phyloP scores from a whole-genome alignment of 2,888 invertebrate species.

The Galerucella pusilla region DNA sequence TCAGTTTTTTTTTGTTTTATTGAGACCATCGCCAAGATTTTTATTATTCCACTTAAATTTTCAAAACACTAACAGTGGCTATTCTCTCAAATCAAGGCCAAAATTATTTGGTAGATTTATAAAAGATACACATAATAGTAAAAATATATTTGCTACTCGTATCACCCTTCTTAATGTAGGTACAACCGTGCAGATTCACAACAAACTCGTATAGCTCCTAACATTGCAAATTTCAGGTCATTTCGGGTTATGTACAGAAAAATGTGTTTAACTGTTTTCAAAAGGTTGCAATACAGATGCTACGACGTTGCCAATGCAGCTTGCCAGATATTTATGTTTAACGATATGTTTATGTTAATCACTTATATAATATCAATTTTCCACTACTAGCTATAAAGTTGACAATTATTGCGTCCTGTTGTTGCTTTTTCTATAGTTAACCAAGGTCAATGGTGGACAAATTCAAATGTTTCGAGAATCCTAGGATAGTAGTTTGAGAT shows the following conservation, averaged over 20 bases:
- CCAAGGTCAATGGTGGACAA: no score
- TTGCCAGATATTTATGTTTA: conserved; percentile 6
- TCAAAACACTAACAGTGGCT: neutral
- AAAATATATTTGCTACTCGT: conserved; percentile 46
- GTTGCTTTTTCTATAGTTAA: no score
- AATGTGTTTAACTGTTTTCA: conserved; percentile 58
- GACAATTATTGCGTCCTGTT: no score
- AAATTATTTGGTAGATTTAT: neutral
- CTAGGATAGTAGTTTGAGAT: no score
- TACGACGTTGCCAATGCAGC: conserved; percentile 33
- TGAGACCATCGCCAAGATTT: neutral
- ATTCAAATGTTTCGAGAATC: no score
- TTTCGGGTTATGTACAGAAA: conserved; percentile 59
- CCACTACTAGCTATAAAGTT: no score
- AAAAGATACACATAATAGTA: conserved; percentile 40
- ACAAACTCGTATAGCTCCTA: conserved; percentile 58
- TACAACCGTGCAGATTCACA: conserved; percentile 53
- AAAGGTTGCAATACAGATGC: conserved; percentile 46
- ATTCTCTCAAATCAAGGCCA: conserved; percentile 3
- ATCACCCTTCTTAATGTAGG: conserved; percentile 51
- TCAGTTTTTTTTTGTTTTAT: neutral
- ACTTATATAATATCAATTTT: no score
- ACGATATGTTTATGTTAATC: no score
- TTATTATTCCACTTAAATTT: neutral
- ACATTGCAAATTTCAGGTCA: conserved; percentile 59